Evolutionary conservation across 2,113 vertebrate genomes (phyloP), one percentile per base, ranked within the genome.

Genomic region (Charina bottae): DNA sequence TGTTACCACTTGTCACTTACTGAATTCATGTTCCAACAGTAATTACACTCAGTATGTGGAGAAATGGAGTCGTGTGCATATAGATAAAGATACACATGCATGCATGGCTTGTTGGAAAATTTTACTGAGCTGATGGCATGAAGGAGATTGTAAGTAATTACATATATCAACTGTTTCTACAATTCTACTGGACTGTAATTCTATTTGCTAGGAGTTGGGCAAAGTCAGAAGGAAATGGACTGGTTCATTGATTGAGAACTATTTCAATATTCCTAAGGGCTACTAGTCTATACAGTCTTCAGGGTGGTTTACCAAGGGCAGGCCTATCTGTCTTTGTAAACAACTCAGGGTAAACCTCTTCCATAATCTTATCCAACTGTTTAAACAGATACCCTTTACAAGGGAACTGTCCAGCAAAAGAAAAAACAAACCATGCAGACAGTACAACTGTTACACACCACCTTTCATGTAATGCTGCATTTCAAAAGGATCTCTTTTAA

Each of bases 351-450:
- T 26, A 68, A 21, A 24, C 21, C 21, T 87, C 60, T 56, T 72
- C 23, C 60, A 33, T 24, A 9, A 62, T 28, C 42, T 53, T 85
- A n/a, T 53, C 5, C 23, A 85, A 59, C 21, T 42, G 59, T 53
- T 37, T 33, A 55, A 24, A 37, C 23, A 87, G 53, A 54, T 4
- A 68, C 12, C 23, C 88, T 26, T 9, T 11, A 4, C 0, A 0
- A 37, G 91, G 92, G 94, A 96, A 94, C 93, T 95, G 92, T 94
- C 92, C 94, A 96, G 94, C 91, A 94, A 15, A 92, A 49, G 6
- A 56, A 89, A 91, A n/a, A 1, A n/a, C 26, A 33, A 92, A 42
- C 24, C 12, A 56, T n/a, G 33, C 55, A 85, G 68, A 3, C 0
- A 3, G n/a, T 55, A 68, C n/a, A 53, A n/a, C n/a, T 56, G 49